Percentiles rank a stretch among this genome's conserved stretches.
phyloP scores from a whole-genome alignment of 1,140 invertebrate species.

The Drosophila teissieri region DNA sequence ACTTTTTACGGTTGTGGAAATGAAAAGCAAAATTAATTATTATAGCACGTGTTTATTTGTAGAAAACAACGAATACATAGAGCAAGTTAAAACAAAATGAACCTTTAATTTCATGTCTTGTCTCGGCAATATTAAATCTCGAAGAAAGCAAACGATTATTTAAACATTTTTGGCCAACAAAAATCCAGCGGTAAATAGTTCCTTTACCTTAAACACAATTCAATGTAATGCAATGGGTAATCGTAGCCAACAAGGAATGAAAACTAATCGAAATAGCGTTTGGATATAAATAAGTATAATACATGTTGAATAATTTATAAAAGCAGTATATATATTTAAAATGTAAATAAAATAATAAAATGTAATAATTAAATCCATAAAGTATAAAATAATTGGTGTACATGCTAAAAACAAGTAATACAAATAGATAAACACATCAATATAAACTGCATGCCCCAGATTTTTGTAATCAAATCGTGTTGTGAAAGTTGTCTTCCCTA shows the following conservation, averaged over 20 bases:
- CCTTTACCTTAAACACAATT: slow-evolving; percentile 73
- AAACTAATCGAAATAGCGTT: background rate
- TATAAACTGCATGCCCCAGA: slow-evolving; percentile 58
- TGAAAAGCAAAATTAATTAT: slow-evolving; percentile 69
- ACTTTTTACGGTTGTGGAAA: slow-evolving; percentile 82
- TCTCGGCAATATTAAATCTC: slow-evolving; percentile 28
- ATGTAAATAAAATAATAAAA: background rate
- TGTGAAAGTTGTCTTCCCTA: slow-evolving; percentile 80
- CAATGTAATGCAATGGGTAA: slow-evolving; percentile 38
- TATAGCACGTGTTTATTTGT: slow-evolving; percentile 53
- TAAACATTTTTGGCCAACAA: slow-evolving; percentile 81
- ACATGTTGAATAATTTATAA: slow-evolving; percentile 10
- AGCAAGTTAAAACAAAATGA: slow-evolving; percentile 17
- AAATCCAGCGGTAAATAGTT: slow-evolving; percentile 83
- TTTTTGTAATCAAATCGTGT: slow-evolving; percentile 76
- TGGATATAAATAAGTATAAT: slow-evolving; percentile 1
- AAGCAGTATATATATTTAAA: background rate
- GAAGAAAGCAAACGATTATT: slow-evolving; percentile 55
- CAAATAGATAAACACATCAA: slow-evolving; percentile 12
- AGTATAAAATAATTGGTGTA: slow-evolving; percentile 28
- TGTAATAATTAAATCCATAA: background rate
- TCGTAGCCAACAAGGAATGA: slow-evolving; percentile 7
- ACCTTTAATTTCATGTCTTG: slow-evolving; percentile 15
- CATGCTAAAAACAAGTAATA: slow-evolving; percentile 47
- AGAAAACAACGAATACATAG: slow-evolving; percentile 32